A percentile compares a stretch with the other conserved stretches of the same genome.
These are phyloP conservation scores for Gortyna flavago DNA, from an alignment of 2,888 invertebrate species.

Conservation along the genomic window DNA sequence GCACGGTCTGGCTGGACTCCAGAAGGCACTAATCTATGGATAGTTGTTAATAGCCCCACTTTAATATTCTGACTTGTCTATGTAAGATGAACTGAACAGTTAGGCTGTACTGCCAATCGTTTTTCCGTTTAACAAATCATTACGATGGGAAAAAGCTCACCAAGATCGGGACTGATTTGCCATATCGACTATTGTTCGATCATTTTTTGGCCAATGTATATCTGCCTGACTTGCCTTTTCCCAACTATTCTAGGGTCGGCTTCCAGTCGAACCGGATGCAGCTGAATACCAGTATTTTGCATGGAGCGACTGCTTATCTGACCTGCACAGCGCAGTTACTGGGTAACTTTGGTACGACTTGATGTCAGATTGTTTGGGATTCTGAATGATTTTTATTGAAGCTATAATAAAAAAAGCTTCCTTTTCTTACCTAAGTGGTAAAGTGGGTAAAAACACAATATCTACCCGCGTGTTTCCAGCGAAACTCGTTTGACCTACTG, in stretches of 20 bases:
- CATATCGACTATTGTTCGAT: too few relatives aligned
- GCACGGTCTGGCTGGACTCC: too few relatives aligned
- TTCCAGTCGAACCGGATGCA: not conserved
- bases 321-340: not conserved
- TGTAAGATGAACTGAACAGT: too few relatives aligned
- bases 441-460: conserved; percentile 41
- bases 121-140: too few relatives aligned
- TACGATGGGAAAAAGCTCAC: too few relatives aligned
- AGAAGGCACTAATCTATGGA: too few relatives aligned
- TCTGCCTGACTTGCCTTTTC: too few relatives aligned
- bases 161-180: too few relatives aligned
- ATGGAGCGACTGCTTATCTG: not conserved
- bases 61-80: too few relatives aligned
- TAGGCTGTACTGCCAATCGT: too few relatives aligned
- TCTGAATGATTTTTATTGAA: not conserved
- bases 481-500: conserved; percentile 72
- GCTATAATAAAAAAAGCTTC: not conserved
- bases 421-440: not conserved
- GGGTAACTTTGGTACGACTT: not conserved
- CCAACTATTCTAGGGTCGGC: not conserved
- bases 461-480: conserved; percentile 52
- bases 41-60: too few relatives aligned
- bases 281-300: not conserved
- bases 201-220: too few relatives aligned
- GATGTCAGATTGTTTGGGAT: not conserved